These are phyloP conservation scores for Danaus melanippus DNA, from an alignment of 1,140 invertebrate species.

Conservation along the genomic window DNA sequence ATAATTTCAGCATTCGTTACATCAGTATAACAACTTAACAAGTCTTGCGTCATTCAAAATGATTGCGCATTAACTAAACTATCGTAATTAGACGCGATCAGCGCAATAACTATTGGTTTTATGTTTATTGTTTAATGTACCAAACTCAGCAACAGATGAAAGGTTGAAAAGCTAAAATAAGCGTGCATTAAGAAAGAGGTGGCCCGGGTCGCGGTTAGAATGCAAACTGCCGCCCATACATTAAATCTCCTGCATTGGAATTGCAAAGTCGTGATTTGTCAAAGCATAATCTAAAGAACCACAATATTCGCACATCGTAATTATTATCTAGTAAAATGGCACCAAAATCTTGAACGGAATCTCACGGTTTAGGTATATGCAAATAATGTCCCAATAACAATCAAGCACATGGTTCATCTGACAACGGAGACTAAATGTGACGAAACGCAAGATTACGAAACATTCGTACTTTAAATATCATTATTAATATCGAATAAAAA, in stretches of 20 bases:
- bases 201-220: conserved; percentile 68
- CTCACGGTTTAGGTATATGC: conserved; percentile 42
- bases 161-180: conserved; percentile 72
- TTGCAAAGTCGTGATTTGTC: conserved; percentile 72
- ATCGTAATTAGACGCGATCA: conserved; percentile 45
- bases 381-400: conserved; percentile 15
- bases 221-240: conserved; percentile 71
- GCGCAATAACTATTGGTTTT: conserved; percentile 52
- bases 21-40: too few relatives aligned
- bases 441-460: too few relatives aligned
- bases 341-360: conserved; percentile 58
- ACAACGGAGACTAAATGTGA: too few relatives aligned
- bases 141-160: conserved; percentile 62
- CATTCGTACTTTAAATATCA: too few relatives aligned
- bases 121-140: conserved; percentile 66
- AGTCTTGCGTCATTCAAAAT: too few relatives aligned
- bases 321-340: conserved; percentile 68
- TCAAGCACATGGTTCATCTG: neutral
- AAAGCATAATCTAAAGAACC: conserved; percentile 70
- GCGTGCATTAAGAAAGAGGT: conserved; percentile 71
- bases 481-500: too few relatives aligned
- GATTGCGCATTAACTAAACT: too few relatives aligned
- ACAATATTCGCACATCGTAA: conserved; percentile 71
- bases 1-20: too few relatives aligned
- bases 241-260: conserved; percentile 70